Conservation (phyloP, 2,888 invertebrate genomes). For the Abscondita cerata region DNA sequence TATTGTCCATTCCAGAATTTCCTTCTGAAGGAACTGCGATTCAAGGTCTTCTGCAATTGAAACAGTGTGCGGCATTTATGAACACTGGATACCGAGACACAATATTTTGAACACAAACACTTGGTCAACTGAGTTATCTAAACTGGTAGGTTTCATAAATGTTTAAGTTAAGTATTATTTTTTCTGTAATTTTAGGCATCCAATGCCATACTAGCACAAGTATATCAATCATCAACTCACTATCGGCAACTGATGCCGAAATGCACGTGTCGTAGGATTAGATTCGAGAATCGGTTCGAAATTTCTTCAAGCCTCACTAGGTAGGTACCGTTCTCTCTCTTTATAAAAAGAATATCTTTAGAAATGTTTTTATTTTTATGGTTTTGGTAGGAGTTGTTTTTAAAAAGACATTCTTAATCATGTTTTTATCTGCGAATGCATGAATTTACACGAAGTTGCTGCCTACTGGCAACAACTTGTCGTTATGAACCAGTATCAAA, state of each 20-base stretch:
- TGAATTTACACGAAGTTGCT: conserved; percentile 95
- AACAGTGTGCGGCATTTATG: conserved; percentile 88
- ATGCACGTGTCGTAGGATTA: conserved; percentile 93
- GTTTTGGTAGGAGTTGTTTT: conserved; percentile 99
- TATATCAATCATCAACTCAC: conserved; percentile 97
- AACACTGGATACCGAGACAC: conserved; percentile 93
- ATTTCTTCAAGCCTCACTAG: conserved; percentile 96
- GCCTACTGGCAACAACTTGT: conserved; percentile 98
- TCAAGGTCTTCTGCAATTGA: conserved; percentile 87
- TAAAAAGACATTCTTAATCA: conserved; percentile 98
- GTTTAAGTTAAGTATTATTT: too few relatives aligned
- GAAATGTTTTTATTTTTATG: conserved; percentile 54
- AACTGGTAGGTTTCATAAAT: too few relatives aligned
- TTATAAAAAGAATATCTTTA: conserved; percentile 43
- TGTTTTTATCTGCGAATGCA: conserved; percentile 95
- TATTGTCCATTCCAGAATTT: conserved; percentile 98
- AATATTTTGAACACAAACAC: conserved; percentile 97
- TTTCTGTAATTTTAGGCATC: conserved; percentile 76
- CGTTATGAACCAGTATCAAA: conserved; percentile 96
- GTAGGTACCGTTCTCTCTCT: conserved; percentile 63
- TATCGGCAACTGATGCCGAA: conserved; percentile 98
- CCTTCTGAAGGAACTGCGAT: conserved; percentile 97
- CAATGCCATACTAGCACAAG: conserved; percentile 98
- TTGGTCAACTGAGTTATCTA: conserved; percentile 98
- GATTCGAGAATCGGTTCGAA: conserved; percentile 96